Percentiles rank a stretch among this genome's conserved stretches.
Evolutionary conservation across 2,888 invertebrate genomes (phyloP).

Genomic region (Cordilura impudica): DNA sequence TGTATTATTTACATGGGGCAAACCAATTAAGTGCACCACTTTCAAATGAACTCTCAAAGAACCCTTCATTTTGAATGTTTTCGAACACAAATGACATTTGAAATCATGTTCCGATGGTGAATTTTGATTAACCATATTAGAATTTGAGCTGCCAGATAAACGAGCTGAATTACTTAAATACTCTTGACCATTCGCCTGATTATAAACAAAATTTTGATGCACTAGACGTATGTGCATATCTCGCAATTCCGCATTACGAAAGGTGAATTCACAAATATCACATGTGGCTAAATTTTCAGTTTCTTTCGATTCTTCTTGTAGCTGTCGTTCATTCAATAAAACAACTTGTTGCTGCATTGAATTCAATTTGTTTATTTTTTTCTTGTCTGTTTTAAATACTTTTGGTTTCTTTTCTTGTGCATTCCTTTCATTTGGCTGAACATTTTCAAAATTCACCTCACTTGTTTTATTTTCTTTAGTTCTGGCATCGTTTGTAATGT

Average conservation of each 20-base stretch:
- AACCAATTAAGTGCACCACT: constrained; percentile 83
- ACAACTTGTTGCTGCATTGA: constrained; percentile 38
- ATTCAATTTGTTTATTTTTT: constrained; percentile 35
- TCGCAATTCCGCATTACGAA: constrained; percentile 84
- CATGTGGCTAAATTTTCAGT: constrained; percentile 75
- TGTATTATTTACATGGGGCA: constrained; percentile 64
- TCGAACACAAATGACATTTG: constrained; percentile 86
- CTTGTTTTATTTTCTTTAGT: constrained; percentile 16
- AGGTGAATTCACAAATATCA: constrained; percentile 85
- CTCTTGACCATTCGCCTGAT: neutral
- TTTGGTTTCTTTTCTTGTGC: constrained; percentile 15
- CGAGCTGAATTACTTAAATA: constrained; percentile 60
- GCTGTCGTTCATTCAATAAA: neutral
- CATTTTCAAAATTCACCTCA: constrained; percentile 22
- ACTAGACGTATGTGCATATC: constrained; percentile 87
- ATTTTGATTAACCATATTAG: constrained; percentile 22
- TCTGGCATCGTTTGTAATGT: constrained; percentile 30
- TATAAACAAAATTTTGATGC: constrained; percentile 77
- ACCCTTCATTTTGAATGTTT: constrained; percentile 89
- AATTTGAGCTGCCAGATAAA: neutral
- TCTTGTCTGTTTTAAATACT: constrained; percentile 14
- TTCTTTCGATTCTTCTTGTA: neutral
- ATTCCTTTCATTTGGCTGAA: constrained; percentile 18
- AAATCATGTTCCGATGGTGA: constrained; percentile 69
- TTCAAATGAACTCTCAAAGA: constrained; percentile 89